Evolutionary conservation across 2,113 vertebrate genomes (phyloP).

Genomic region (Pampusana beccarii): DNA sequence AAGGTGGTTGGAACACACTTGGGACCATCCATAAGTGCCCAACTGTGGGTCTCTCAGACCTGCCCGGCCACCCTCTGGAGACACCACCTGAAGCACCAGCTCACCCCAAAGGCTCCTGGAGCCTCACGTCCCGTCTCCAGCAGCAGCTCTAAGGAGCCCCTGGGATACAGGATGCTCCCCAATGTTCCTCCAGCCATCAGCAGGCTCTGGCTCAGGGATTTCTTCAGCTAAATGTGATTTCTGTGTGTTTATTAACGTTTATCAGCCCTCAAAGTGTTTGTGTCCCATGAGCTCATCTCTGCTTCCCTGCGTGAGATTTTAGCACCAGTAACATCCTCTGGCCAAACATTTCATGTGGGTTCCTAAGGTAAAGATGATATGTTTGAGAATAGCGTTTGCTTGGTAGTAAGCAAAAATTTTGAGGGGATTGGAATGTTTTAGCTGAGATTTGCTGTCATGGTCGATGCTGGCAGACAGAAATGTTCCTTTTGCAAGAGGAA

Average conservation of each 20-base stretch:
- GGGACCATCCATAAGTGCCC: rapidly evolving
- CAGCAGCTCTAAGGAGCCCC: rapidly evolving
- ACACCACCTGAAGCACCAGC: too few species aligned
- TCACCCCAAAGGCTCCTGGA: neutral
- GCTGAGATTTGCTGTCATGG: neutral
- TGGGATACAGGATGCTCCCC: neutral
- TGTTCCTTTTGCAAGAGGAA: conserved; percentile 35
- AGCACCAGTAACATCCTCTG: neutral
- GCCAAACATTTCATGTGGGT: rapidly evolving
- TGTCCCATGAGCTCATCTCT: neutral
- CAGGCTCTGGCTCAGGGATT: neutral
- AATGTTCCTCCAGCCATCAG: neutral
- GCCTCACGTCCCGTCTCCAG: neutral
- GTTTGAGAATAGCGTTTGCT: neutral
- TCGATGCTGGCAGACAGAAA: neutral
- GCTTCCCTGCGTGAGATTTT: neutral
- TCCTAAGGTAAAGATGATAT: neutral
- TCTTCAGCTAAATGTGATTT: neutral
- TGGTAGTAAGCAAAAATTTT: neutral
- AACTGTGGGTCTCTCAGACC: rapidly evolving
- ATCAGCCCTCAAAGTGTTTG: neutral
- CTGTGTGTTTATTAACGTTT: neutral
- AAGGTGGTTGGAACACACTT: neutral
- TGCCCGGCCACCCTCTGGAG: neutral
- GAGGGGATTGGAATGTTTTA: neutral